phyloP scores from a whole-genome alignment of 2,888 invertebrate species.

The Nemotelus nigrinus region DNA sequence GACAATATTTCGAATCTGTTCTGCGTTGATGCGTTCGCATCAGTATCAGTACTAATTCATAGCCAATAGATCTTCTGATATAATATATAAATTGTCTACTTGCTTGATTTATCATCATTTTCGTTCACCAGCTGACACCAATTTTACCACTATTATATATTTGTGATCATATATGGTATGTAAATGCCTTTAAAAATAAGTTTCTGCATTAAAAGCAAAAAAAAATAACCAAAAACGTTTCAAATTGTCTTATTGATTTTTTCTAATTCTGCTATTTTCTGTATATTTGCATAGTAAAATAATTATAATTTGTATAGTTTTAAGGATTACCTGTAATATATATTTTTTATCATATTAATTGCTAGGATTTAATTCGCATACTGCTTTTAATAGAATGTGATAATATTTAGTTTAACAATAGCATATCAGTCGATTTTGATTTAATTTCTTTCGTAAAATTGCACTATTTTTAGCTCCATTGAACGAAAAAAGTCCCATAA shows the following conservation, averaged over 20 bases:
- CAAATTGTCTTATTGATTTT: neutral
- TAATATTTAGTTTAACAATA: constrained; percentile 20
- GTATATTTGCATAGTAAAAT: constrained; percentile 41
- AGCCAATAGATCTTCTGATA: too few species aligned
- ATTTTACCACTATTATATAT: too few species aligned
- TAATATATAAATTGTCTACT: too few species aligned
- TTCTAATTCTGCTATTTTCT: constrained; percentile 1
- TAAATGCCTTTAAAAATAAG: too few species aligned
- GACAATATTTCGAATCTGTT: constrained; percentile 10
- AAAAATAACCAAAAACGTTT: too few species aligned
- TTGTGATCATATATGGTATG: too few species aligned
- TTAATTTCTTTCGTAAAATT: neutral
- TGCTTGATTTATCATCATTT: too few species aligned
- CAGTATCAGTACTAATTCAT: neutral
- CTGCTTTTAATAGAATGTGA: constrained; percentile 25
- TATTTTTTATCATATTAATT: constrained; percentile 9
- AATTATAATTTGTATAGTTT: constrained; percentile 16
- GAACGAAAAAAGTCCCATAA: too few species aligned
- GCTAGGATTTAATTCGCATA: neutral
- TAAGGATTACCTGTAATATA: neutral
- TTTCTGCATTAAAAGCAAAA: too few species aligned
- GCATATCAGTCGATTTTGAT: constrained; percentile 43
- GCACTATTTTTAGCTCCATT: too few species aligned
- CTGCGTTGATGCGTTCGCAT: neutral
- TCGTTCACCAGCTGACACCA: too few species aligned